Percentiles rank a stretch among this genome's conserved stretches.
Evolutionary conservation across 2,113 vertebrate genomes (phyloP).

Genomic region (Hemiscyllium ocellatum): DNA sequence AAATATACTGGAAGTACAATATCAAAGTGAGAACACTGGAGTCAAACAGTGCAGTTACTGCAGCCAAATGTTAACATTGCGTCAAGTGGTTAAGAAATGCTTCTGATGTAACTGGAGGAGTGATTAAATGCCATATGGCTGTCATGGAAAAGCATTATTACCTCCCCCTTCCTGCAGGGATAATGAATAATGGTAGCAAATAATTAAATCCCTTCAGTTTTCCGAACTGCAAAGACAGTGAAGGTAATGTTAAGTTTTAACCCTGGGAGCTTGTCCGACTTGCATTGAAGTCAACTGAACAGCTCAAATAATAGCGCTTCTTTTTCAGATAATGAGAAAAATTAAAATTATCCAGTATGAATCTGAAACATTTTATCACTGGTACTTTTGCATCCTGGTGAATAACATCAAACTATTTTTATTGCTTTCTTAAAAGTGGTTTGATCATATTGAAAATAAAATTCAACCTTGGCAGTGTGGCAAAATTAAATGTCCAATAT

Average conservation of each 20-base stretch:
- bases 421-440: not conserved
- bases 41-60: slow-evolving; percentile 12
- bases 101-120: not conserved
- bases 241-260: not conserved
- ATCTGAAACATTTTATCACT: not conserved
- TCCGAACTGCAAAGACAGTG: not conserved
- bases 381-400: not conserved
- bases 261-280: not conserved
- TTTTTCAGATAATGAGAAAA: not conserved
- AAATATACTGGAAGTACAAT: not conserved
- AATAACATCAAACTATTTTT: not conserved
- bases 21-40: not conserved
- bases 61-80: not conserved
- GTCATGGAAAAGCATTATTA: not conserved
- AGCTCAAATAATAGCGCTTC: not conserved
- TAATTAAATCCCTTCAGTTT: slow-evolving; percentile 12
- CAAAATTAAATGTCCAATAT: not conserved
- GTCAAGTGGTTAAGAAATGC: not conserved
- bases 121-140: not conserved
- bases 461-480: not conserved
- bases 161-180: not conserved
- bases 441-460: not conserved
- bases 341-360: not conserved
- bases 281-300: not conserved
- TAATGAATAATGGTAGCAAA: not conserved